phyloP scores from a whole-genome alignment of 2,797 vertebrate genomes.

The Lagodon rhomboides region DNA sequence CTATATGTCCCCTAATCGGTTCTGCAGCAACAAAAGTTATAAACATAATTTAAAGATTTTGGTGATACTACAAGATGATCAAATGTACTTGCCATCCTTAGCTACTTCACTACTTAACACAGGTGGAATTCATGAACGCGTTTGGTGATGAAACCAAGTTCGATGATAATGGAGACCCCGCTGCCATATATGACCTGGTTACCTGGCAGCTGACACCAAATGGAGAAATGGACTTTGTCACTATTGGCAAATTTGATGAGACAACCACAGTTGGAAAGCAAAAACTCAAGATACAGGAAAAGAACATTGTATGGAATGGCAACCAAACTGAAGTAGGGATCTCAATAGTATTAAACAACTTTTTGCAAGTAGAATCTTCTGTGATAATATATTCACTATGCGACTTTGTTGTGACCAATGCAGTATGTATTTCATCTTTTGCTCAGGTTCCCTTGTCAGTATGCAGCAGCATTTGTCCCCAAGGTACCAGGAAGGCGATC shows the following conservation, averaged over 20 bases:
- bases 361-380: conserved; percentile 9
- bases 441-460: conserved; percentile 85
- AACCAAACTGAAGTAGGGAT: conserved; percentile 80
- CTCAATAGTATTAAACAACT: neutral
- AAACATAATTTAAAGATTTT: neutral
- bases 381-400: neutral
- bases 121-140: conserved; percentile 77
- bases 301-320: conserved; percentile 83
- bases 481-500: conserved; percentile 86
- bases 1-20: neutral
- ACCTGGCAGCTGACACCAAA: conserved; percentile 83
- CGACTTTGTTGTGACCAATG: conserved; percentile 31
- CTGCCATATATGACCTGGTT: conserved; percentile 87
- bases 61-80: neutral
- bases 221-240: conserved; percentile 79
- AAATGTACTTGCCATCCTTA: conserved; percentile 40
- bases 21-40: neutral
- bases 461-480: conserved; percentile 86
- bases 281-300: conserved; percentile 81
- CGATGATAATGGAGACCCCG: conserved; percentile 86
- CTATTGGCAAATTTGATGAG: conserved; percentile 85
- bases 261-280: conserved; percentile 43
- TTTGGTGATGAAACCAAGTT: conserved; percentile 86
- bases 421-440: conserved; percentile 51
- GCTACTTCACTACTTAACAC: conserved; percentile 86